phyloP scores from a whole-genome alignment of 2,113 vertebrate species.

The Cottus gobio region DNA sequence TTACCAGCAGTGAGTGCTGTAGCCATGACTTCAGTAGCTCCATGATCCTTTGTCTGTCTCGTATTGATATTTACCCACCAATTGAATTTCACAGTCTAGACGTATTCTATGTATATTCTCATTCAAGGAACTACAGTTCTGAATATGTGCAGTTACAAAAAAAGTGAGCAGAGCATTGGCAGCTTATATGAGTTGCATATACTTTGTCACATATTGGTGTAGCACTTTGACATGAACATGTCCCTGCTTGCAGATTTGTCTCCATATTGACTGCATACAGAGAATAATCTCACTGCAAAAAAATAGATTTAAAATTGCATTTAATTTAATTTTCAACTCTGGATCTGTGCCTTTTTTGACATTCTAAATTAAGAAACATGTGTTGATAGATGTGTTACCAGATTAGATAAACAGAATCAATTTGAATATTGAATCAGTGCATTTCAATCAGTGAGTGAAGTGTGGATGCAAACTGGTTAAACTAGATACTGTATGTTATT shows the following conservation, averaged over 20 bases:
- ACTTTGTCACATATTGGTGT: not conserved
- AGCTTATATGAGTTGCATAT: not conserved
- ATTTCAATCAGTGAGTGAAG: slow-evolving; percentile 15
- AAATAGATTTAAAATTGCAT: not conserved
- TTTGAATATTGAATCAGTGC: slow-evolving; percentile 6
- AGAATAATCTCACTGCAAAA: not conserved
- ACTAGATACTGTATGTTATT: slow-evolving; percentile 25
- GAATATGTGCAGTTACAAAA: slow-evolving; percentile 6
- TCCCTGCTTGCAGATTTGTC: not conserved
- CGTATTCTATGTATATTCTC: slow-evolving; percentile 32
- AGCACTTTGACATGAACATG: not conserved
- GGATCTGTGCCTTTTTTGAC: not conserved
- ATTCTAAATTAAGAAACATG: slow-evolving; percentile 5
- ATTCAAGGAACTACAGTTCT: slow-evolving; percentile 10
- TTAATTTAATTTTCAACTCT: not conserved
- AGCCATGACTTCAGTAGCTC: slow-evolving; percentile 47
- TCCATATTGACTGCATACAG: not conserved
- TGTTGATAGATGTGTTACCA: no score
- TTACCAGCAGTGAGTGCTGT: slow-evolving; percentile 19
- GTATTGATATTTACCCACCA: slow-evolving; percentile 49
- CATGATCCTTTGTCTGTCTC: slow-evolving; percentile 55
- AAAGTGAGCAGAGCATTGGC: not conserved
- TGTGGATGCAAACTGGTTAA: slow-evolving; percentile 33
- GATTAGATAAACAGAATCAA: slow-evolving; percentile 19
- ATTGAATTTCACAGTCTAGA: slow-evolving; percentile 57